Percentiles rank a stretch among this genome's conserved stretches.
Evolutionary conservation across 2,113 vertebrate genomes (phyloP).

Genomic region (Chaetorhynchus papuensis): DNA sequence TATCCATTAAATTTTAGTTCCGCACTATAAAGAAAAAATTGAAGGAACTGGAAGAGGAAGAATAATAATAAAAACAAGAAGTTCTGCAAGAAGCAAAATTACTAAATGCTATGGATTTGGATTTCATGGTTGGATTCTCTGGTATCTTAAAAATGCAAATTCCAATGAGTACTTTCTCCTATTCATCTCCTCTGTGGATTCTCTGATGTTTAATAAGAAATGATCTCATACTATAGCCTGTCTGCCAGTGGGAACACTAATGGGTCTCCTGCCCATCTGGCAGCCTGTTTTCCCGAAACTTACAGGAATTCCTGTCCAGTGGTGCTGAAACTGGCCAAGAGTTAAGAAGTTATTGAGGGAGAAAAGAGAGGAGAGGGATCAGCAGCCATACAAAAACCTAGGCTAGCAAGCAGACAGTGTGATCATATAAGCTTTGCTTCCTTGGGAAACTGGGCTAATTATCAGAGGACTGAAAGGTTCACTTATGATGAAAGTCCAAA

Average conservation of each 20-base stretch:
- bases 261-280: background rate
- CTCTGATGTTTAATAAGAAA: constrained; percentile 28
- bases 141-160: constrained; percentile 19
- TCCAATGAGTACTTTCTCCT: background rate
- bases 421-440: background rate
- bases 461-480: background rate
- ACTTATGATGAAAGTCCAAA: constrained; percentile 8
- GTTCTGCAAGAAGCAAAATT: background rate
- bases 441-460: constrained; percentile 1
- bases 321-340: background rate
- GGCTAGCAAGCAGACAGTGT: background rate
- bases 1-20: background rate
- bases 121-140: constrained; percentile 13
- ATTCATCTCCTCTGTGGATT: background rate
- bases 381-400: background rate
- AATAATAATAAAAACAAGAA: background rate
- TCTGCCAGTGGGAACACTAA: background rate
- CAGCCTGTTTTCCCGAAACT: background rate
- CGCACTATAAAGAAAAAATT: background rate
- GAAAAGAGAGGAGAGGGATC: background rate
- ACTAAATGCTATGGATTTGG: constrained; percentile 1
- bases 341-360: background rate
- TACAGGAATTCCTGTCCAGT: background rate
- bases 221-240: background rate
- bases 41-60: background rate